Base-by-base conservation (phyloP, 2,888 invertebrate genomes). In the Zaprionus bogoriensis region DNA sequence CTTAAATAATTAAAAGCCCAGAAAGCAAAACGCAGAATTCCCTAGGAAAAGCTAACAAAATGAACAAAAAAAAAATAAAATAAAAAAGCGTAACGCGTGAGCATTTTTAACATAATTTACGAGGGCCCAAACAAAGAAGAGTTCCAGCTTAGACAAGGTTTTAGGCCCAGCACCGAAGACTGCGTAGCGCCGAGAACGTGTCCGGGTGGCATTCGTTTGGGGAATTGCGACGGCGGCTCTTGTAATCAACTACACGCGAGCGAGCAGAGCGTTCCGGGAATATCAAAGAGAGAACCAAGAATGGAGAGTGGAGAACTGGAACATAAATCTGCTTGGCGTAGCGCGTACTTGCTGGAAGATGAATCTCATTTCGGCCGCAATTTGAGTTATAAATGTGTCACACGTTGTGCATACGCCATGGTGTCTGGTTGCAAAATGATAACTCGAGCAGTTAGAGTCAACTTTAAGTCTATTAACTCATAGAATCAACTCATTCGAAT, bases 301-400 rank as follows among this genome's bases (percentile, higher is more conserved):
- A 38, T n/a, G 27, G 3, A 46, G 38, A 42, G 25, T 59, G 39
- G 20, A 47, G 36, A 60, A 47, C 32, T 59, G 23, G 38, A 39
- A 71, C 62, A 80, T 65, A 84, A 84, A 80, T 80, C 77, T 67
- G 48, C 75, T 64, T 74, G 74, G 65, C 63, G 55, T 60, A 52
- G n/a, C 51, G 41, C 20, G 41, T 22, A 4, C 20, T 5, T 23
- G 36, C 28, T 22, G 54, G 62, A 62, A 64, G 62, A 81, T 69
- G 65, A 77, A 82, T 72, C 68, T 68, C 47, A 45, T 48, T 55
- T 12, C 52, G 14, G 57, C 68, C 27, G 42, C 59, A 61, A 47
- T 65, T 58, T 55, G 28, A 59, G 58, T 67, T 70, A 55, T 65
- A 59, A 54, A 54, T 67, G 38, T 58, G 57, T 51, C 50, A 46